Evolutionary conservation across 1,140 invertebrate genomes (phyloP).

Genomic region (Drosophila saltans): DNA sequence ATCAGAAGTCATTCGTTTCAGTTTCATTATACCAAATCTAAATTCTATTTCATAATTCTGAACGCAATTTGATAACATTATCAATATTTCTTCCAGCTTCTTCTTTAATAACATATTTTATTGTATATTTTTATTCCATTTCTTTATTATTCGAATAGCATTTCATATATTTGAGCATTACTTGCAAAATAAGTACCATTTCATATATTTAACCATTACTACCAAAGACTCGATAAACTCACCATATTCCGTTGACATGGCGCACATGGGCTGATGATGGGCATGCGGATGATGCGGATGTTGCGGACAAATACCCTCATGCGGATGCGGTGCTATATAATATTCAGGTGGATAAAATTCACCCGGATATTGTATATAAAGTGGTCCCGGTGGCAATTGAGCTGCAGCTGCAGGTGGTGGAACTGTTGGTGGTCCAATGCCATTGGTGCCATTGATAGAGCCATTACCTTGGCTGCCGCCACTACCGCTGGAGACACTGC

Average conservation of each 20-base stretch:
- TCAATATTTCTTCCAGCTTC: no score
- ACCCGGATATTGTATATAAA: slow-evolving; percentile 77
- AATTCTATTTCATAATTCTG: no score
- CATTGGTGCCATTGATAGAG: slow-evolving; percentile 52
- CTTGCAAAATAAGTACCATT: no score
- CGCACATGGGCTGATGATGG: slow-evolving; percentile 79
- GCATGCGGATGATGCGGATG: slow-evolving; percentile 78
- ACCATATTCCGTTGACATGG: slow-evolving; percentile 81
- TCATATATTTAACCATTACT: no score
- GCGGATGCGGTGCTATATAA: slow-evolving; percentile 78
- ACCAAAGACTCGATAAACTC: slow-evolving; percentile 31
- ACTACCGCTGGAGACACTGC: slow-evolving; percentile 64
- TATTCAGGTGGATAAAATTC: slow-evolving; percentile 81
- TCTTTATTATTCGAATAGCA: no score
- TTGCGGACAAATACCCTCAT: slow-evolving; percentile 81
- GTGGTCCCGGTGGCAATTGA: slow-evolving; percentile 60
- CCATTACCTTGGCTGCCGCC: slow-evolving; percentile 53
- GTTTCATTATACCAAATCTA: no score
- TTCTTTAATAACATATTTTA: no score
- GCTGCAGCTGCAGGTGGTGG: slow-evolving; percentile 25
- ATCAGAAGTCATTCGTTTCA: no score
- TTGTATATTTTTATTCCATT: no score
- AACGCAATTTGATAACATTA: no score
- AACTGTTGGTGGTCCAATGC: slow-evolving; percentile 51
- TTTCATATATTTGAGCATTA: no score